Evolutionary conservation across 2,797 vertebrate species (phyloP).

Genomic region (Limnodromus scolopaceus): DNA sequence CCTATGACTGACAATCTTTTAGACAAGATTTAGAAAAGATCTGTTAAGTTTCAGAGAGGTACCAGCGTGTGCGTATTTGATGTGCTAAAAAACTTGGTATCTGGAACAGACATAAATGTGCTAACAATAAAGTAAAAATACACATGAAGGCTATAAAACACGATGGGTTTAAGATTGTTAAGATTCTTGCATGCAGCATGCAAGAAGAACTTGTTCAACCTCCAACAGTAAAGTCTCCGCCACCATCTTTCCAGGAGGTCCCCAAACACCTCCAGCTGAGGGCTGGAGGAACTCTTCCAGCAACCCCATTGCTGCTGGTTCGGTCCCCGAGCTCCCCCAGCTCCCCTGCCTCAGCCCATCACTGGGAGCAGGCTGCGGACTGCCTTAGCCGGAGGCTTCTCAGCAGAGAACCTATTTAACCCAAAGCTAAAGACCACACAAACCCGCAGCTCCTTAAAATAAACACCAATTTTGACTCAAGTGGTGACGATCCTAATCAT

Average conservation of each 20-base stretch:
- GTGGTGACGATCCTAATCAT: background rate
- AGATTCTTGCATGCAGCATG: background rate
- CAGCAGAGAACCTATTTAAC: background rate
- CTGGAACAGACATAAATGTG: background rate
- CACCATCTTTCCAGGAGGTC: background rate
- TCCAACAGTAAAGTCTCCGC: background rate
- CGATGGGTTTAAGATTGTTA: background rate
- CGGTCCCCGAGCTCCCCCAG: background rate
- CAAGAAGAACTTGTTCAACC: background rate
- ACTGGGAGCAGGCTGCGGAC: fast-evolving
- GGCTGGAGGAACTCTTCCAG: background rate
- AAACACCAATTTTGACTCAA: background rate
- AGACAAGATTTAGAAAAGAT: background rate
- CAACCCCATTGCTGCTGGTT: background rate
- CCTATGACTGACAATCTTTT: background rate
- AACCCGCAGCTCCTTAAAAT: background rate
- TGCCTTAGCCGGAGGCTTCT: background rate
- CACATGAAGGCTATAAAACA: background rate
- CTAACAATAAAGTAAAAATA: background rate
- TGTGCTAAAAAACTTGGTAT: background rate
- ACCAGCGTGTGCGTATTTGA: background rate
- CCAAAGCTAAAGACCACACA: background rate
- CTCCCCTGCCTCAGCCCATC: background rate
- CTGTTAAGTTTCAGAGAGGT: background rate
- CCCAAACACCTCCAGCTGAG: background rate